These are phyloP conservation scores for Paracentrotus lividus DNA, from an alignment of 53 echinoderm and acorn worm species.

Conservation along the genomic window DNA sequence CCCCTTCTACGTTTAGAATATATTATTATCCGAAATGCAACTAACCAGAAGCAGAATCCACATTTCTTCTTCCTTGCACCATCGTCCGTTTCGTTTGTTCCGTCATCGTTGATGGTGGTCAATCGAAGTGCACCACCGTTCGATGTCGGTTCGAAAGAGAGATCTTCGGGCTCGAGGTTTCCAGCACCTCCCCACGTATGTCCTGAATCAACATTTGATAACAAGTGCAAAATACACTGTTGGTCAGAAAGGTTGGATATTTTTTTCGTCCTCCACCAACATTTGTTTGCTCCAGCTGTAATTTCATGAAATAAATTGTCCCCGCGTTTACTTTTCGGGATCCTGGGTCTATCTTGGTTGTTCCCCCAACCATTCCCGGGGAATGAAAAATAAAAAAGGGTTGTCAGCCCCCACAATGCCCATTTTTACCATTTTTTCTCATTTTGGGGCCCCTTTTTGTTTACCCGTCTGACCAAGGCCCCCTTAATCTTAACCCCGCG, in stretches of 20 bases:
- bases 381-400: too few relatives aligned
- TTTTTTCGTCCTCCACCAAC: not conserved
- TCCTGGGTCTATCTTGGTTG: not conserved
- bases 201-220: not conserved
- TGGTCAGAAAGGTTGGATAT: too few relatives aligned
- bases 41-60: constrained; percentile 9
- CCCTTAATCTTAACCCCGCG: too few relatives aligned
- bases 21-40: too few relatives aligned
- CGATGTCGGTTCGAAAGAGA: constrained; percentile 7
- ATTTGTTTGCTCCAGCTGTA: not conserved
- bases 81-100: not conserved
- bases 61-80: not conserved
- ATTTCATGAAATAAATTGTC: not conserved
- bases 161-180: not conserved
- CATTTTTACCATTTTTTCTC: too few relatives aligned
- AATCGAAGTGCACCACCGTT: constrained; percentile 20
- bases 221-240: not conserved
- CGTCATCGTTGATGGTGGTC: not conserved
- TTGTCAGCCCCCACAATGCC: too few relatives aligned
- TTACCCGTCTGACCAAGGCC: too few relatives aligned
- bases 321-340: not conserved
- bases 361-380: too few relatives aligned
- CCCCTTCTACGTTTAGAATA: not conserved
- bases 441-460: too few relatives aligned
- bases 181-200: not conserved